phyloP scores from a whole-genome alignment of 2,888 invertebrate species.

The Aspidiotus destructor region DNA sequence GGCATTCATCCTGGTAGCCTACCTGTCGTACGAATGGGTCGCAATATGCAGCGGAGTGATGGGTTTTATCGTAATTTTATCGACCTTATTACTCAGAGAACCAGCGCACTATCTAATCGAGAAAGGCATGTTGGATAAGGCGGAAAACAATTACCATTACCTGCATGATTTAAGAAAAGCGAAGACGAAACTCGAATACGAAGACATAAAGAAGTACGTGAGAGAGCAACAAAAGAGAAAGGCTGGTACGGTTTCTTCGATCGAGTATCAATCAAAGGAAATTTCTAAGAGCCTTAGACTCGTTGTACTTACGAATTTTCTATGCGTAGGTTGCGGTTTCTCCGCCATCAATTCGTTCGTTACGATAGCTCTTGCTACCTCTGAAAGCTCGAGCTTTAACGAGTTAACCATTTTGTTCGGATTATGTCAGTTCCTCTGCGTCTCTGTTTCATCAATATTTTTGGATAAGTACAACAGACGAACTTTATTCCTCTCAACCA shows the following conservation, averaged over 20 bases:
- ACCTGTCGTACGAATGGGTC: slow-evolving; percentile 34
- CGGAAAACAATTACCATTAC: neutral
- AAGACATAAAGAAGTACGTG: too few species aligned
- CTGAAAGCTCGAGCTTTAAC: neutral
- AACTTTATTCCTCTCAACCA: neutral
- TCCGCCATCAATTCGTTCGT: too few species aligned
- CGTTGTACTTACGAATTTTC: too few species aligned
- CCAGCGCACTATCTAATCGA: slow-evolving; percentile 36
- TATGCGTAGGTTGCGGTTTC: too few species aligned
- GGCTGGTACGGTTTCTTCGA: too few species aligned
- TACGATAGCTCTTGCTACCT: too few species aligned
- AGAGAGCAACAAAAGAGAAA: too few species aligned
- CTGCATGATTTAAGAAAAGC: neutral
- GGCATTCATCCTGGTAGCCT: slow-evolving; percentile 36
- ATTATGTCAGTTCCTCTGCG: neutral
- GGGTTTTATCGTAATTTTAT: neutral
- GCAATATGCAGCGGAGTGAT: neutral
- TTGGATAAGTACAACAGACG: slow-evolving; percentile 1
- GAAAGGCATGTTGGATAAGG: slow-evolving; percentile 28
- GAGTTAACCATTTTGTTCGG: slow-evolving; percentile 7
- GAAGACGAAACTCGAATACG: too few species aligned
- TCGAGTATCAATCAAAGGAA: too few species aligned
- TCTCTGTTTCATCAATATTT: neutral
- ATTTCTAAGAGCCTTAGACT: too few species aligned
- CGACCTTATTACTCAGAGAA: slow-evolving; percentile 35